phyloP scores from a whole-genome alignment of 2,113 vertebrate species.

The Ptychochromis oligacanthus region DNA sequence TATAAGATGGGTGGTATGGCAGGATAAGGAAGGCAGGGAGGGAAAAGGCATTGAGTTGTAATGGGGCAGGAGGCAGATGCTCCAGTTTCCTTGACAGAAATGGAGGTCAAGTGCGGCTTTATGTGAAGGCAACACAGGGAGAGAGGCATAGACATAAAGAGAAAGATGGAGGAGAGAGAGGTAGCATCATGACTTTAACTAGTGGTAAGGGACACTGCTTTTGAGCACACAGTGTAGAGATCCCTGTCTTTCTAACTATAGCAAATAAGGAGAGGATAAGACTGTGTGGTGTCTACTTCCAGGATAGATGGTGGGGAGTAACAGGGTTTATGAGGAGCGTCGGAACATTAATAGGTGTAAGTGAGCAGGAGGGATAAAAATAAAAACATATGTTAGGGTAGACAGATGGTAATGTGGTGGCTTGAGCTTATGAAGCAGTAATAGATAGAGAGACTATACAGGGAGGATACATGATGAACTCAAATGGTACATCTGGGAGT shows the following conservation, averaged over 20 bases:
- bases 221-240: constrained; percentile 21
- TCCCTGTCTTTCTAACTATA: constrained; percentile 26
- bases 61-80: constrained; percentile 77
- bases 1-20: constrained; percentile 48
- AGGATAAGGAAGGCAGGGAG: constrained; percentile 22
- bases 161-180: constrained; percentile 57
- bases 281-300: constrained; percentile 35
- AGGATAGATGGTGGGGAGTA: constrained; percentile 48
- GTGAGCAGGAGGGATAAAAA: constrained; percentile 59
- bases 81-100: constrained; percentile 82
- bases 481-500: constrained; percentile 64
- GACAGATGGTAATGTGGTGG: constrained; percentile 53
- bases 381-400: constrained; percentile 66
- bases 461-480: constrained; percentile 61
- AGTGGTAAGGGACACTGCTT: constrained; percentile 57
- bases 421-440: constrained; percentile 48
- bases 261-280: constrained; percentile 41
- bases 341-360: constrained; percentile 63
- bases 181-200: constrained; percentile 76
- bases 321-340: constrained; percentile 53
- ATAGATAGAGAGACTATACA: constrained; percentile 51
- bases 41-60: constrained; percentile 55
- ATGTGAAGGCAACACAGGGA: constrained; percentile 67
- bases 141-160: constrained; percentile 50
- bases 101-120: constrained; percentile 83